Evolutionary conservation across 2,113 vertebrate species (phyloP).

Genomic region (Heterotis niloticus): DNA sequence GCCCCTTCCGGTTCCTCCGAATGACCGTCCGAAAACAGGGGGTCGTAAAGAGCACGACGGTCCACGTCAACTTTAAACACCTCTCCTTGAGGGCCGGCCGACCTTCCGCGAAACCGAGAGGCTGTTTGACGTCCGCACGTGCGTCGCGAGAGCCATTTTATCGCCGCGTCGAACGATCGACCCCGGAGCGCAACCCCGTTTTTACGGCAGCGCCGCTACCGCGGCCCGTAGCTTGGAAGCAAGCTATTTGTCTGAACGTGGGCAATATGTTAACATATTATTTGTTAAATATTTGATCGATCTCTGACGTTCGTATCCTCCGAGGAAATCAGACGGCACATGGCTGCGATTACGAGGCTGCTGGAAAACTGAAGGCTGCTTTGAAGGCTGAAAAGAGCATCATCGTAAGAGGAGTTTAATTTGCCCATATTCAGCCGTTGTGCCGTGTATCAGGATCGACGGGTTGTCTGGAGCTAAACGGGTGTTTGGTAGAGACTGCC

Average conservation of each 20-base stretch:
- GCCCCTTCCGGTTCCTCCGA: not conserved
- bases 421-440: not conserved
- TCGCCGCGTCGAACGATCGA: not conserved
- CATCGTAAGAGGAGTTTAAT: not conserved
- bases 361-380: not conserved
- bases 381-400: not conserved
- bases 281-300: not conserved
- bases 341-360: not conserved
- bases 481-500: conserved; percentile 42
- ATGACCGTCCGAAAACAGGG: not conserved
- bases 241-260: not conserved
- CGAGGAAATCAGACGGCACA: not conserved
- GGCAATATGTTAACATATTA: no score
- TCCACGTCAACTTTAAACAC: not conserved
- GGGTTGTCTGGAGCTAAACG: conserved; percentile 26
- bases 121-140: not conserved
- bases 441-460: conserved; percentile 23
- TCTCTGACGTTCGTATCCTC: not conserved
- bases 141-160: not conserved
- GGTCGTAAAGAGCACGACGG: not conserved
- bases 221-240: not conserved
- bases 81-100: not conserved
- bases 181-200: conserved; percentile 1
- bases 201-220: not conserved
- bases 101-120: not conserved